A percentile compares a stretch with the other conserved stretches of the same genome.
Conservation (phyloP, 2,797 vertebrate genomes). For the Acanthornis magna region DNA sequence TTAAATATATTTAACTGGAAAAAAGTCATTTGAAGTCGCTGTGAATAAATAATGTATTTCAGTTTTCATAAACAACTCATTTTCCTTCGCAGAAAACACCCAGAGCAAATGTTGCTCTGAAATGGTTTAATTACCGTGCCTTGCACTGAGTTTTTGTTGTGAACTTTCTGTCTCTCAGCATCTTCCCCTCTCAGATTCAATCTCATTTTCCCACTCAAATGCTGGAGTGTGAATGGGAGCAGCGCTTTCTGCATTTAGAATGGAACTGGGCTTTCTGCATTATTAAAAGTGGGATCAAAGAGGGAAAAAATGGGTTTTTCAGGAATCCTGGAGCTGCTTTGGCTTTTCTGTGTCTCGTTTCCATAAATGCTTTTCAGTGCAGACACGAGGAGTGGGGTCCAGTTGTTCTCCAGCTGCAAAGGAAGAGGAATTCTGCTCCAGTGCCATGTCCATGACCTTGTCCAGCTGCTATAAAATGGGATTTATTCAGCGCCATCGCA, state of each 20-base stretch:
- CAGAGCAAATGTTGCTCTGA: neutral
- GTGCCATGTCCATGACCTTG: neutral
- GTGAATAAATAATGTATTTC: neutral
- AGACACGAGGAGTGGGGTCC: neutral
- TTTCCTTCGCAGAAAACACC: neutral
- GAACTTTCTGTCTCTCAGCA: constrained; percentile 10
- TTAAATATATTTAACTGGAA: neutral
- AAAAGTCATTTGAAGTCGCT: neutral
- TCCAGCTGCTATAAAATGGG: neutral
- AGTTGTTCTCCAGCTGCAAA: neutral
- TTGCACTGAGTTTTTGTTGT: neutral
- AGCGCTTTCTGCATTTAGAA: neutral
- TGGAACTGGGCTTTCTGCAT: neutral
- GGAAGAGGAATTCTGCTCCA: neutral
- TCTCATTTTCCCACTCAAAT: constrained; percentile 11
- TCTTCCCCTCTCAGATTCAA: neutral
- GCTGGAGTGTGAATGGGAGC: neutral
- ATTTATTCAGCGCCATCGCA: neutral
- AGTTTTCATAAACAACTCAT: neutral
- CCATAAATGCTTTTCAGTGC: neutral
- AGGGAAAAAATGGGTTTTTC: neutral
- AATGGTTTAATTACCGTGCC: constrained; percentile 28
- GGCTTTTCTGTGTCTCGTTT: neutral
- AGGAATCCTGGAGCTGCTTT: neutral
- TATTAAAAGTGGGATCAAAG: neutral